phyloP scores from a whole-genome alignment of 2,113 vertebrate species.

The Jacana jacana region DNA sequence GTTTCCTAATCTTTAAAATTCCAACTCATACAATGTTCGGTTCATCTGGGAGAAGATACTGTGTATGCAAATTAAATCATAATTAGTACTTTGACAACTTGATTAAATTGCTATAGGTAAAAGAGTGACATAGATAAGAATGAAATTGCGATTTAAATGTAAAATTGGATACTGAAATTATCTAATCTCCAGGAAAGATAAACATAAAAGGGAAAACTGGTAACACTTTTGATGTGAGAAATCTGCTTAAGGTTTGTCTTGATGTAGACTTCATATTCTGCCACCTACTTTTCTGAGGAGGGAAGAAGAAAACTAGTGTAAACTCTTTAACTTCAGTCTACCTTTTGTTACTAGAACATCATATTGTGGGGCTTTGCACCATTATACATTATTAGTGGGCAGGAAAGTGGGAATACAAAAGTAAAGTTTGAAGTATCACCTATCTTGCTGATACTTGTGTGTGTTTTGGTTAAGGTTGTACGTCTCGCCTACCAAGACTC shows the following conservation, averaged over 20 bases:
- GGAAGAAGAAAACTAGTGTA: background rate
- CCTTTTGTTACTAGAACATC: background rate
- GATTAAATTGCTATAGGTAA: background rate
- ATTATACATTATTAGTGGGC: background rate
- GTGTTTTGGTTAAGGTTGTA: slow-evolving; percentile 86
- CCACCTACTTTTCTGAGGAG: background rate
- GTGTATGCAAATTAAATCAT: background rate
- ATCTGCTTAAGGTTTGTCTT: background rate
- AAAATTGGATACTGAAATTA: background rate
- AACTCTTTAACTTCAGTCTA: background rate
- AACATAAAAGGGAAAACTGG: background rate
- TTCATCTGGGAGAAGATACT: background rate
- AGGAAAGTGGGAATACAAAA: background rate
- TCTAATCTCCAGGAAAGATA: background rate
- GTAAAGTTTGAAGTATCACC: fast-evolving
- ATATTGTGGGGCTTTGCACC: background rate
- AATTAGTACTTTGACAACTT: background rate
- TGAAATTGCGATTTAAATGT: background rate
- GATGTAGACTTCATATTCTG: background rate
- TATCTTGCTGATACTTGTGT: slow-evolving; percentile 8
- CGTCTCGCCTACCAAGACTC: slow-evolving; percentile 81
- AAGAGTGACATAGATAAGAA: background rate
- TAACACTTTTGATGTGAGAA: background rate
- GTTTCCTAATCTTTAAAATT: background rate
- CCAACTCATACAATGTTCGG: background rate